These are phyloP conservation scores for Itoplectis maculator DNA, from an alignment of 2,888 invertebrate species.

Conservation along the genomic window DNA sequence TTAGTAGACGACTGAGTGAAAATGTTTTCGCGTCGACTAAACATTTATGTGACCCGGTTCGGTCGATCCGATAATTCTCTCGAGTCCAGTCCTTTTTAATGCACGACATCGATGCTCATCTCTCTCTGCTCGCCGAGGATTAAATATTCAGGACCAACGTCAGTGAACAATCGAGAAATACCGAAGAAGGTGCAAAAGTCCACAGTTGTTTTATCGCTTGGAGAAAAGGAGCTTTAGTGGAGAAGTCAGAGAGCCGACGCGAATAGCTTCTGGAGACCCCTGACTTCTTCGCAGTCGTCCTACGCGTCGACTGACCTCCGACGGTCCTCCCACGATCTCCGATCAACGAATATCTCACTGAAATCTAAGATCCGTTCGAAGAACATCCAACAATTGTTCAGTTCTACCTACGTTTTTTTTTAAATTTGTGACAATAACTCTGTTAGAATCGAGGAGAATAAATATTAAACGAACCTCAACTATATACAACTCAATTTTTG, in stretches of 20 bases:
- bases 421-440: not conserved
- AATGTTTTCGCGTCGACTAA: too few species aligned
- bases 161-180: not conserved
- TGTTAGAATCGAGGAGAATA: not conserved
- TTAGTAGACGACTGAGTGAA: too few species aligned
- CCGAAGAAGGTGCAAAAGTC: not conserved
- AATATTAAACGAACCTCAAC: not conserved
- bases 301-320: slow-evolving; percentile 49
- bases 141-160: not conserved
- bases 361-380: not conserved
- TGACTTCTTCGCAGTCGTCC: slow-evolving; percentile 44
- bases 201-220: not conserved
- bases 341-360: slow-evolving; percentile 2
- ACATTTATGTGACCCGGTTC: too few species aligned
- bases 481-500: not conserved
- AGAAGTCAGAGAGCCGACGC: not conserved
- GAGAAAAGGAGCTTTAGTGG: not conserved
- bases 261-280: slow-evolving; percentile 40
- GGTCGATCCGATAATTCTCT: too few species aligned
- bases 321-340: slow-evolving; percentile 33
- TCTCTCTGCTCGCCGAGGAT: not conserved
- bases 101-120: not conserved
- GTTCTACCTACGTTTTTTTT: not conserved
- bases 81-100: too few species aligned
- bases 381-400: not conserved